phyloP scores from a whole-genome alignment of 2,797 vertebrate genomes.

The Arnoldichthys spilopterus region DNA sequence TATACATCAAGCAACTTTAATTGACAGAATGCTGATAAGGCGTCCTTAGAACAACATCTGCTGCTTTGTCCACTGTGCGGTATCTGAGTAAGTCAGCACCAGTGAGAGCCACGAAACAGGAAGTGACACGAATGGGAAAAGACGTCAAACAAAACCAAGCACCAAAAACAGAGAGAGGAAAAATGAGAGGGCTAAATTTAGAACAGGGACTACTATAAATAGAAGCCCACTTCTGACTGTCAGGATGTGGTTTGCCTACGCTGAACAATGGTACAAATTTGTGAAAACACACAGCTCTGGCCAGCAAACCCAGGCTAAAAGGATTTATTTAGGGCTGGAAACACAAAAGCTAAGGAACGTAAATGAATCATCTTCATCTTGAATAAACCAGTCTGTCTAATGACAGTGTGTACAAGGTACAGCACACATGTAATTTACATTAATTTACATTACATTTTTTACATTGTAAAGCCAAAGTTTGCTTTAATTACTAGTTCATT shows the following conservation, averaged over 20 bases:
- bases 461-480: too few species aligned
- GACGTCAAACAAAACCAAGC: conserved; percentile 53
- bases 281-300: conserved; percentile 36
- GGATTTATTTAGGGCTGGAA: conserved; percentile 46
- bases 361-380: conserved; percentile 14
- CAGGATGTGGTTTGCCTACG: conserved; percentile 67
- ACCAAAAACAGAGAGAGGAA: conserved; percentile 63
- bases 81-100: conserved; percentile 11
- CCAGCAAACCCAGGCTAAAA: conserved; percentile 28
- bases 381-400: too few species aligned
- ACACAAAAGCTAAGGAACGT: neutral
- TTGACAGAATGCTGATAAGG: conserved; percentile 11
- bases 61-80: conserved; percentile 9
- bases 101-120: conserved; percentile 65
- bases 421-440: too few species aligned
- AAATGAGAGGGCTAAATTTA: conserved; percentile 71
- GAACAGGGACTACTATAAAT: conserved; percentile 75
- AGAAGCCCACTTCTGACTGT: conserved; percentile 68
- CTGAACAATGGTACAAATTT: conserved; percentile 72
- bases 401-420: too few species aligned
- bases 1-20: too few species aligned
- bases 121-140: conserved; percentile 70
- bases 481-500: too few species aligned
- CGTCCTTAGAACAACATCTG: neutral
- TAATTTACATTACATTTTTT: too few species aligned